Evolutionary conservation across 2,888 invertebrate species (phyloP).

Genomic region (Nomada lathburiana): DNA sequence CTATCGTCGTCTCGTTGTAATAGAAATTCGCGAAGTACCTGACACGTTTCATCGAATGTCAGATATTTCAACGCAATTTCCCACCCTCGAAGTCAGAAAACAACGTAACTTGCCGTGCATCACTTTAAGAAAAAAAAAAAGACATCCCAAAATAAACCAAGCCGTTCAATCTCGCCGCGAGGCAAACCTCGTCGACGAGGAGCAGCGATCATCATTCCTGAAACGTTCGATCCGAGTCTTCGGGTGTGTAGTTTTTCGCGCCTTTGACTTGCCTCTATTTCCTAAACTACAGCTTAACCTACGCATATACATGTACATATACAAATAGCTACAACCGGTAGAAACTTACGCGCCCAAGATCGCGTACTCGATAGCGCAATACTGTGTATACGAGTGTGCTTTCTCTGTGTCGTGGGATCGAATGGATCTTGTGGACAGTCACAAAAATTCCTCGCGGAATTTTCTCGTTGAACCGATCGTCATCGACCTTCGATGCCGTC

Average conservation of each 20-base stretch:
- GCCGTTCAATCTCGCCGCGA: conserved; percentile 7
- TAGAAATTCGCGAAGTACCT: conserved; percentile 24
- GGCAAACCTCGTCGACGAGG: conserved; percentile 22
- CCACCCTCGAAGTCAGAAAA: conserved; percentile 81
- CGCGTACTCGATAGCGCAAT: conserved; percentile 37
- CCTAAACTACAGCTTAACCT: conserved; percentile 3
- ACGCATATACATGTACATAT: conserved; percentile 24
- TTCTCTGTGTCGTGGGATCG: conserved; percentile 5
- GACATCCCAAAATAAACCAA: conserved; percentile 39
- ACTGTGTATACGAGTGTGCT: conserved; percentile 41
- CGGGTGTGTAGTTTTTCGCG: conserved; percentile 63
- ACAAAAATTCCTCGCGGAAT: not conserved
- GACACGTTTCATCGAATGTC: conserved; percentile 64
- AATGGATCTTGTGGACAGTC: not conserved
- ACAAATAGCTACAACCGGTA: conserved; percentile 32
- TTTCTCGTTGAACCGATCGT: conserved; percentile 22
- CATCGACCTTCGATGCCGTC: conserved; percentile 40
- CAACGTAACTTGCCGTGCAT: conserved; percentile 81
- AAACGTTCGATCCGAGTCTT: conserved; percentile 84
- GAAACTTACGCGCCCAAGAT: conserved; percentile 19
- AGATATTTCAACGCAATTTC: conserved; percentile 70
- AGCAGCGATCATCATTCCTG: conserved; percentile 71
- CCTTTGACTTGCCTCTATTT: conserved; percentile 15
- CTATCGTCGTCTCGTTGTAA: conserved; percentile 32
- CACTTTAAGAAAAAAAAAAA: conserved; percentile 49